Base-by-base conservation (phyloP, 2,888 invertebrate genomes). In the Liodrosophila aerea region DNA sequence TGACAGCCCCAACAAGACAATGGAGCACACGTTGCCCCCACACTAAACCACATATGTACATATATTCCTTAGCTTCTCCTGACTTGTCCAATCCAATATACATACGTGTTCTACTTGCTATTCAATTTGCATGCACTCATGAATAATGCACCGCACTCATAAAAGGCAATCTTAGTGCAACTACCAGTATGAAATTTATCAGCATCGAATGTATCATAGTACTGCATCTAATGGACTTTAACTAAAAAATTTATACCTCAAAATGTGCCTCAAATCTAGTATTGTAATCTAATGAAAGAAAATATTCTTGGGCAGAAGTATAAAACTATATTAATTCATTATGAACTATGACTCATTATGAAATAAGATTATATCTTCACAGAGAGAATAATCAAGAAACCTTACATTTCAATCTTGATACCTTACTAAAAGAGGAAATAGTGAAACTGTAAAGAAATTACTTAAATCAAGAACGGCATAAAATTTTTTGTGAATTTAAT, bases 101-200 rank as follows among this genome's bases (percentile, higher is more conserved):
- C 63, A 22, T 22, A 22, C 22, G 68, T 65, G 63, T 81, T 77
- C 78, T 73, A 68, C 76, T 81, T 81, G 57, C 56, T 81, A 87
- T 87, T 87, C 87, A 86, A 87, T 86, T 87, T 87, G 87, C 87
- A 87, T 86, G 78, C 81, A 87, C 62, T 80, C 81, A 87, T 87
- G 81, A 86, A 87, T 86, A 86, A 86, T 86, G 77, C 77, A 87
- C 47, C 60, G 34, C 46, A 45, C 70, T 52, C 74, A 76, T 75
- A 73, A 75, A 77, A 68, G 62, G 44, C 66, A 73, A 63, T 60
- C 62, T 56, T 39, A 51, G 13, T 70, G 66, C 61, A 73, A 43
- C 47, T 12, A 33, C 22, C 34, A 45, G 22, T 33, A 46, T 13
- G 15, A 44, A 16, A 39, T 46, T 30, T 39, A 54, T 33, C 46